Evolutionary conservation across 2,113 vertebrate genomes (phyloP).

Genomic region (Desmodus rotundus): DNA sequence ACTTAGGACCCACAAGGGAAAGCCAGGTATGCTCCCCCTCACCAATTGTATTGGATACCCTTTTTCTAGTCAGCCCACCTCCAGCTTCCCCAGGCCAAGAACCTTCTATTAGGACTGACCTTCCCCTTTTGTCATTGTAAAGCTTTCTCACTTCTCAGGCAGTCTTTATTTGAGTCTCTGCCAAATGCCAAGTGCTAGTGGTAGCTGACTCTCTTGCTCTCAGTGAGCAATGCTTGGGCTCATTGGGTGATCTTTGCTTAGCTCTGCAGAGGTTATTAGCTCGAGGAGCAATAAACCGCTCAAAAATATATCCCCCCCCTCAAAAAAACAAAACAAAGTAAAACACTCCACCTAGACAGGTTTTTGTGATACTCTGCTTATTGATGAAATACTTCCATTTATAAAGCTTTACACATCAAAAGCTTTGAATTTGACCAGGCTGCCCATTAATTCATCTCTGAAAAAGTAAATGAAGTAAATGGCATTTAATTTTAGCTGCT

Average conservation of each 20-base stretch:
- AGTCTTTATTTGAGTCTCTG: background rate
- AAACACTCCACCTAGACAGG: slow-evolving; percentile 37
- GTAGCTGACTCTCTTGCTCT: background rate
- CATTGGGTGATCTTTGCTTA: background rate
- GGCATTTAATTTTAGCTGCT: slow-evolving; percentile 44
- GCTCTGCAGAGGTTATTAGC: background rate
- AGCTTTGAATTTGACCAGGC: slow-evolving; percentile 37
- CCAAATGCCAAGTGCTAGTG: background rate
- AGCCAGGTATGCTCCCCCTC: background rate
- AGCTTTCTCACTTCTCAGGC: background rate
- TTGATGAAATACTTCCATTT: slow-evolving; percentile 43
- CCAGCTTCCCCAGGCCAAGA: background rate
- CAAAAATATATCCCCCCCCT: background rate
- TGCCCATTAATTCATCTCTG: slow-evolving; percentile 40
- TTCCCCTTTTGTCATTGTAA: background rate
- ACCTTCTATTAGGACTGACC: background rate
- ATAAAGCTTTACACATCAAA: slow-evolving; percentile 41
- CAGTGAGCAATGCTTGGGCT: background rate
- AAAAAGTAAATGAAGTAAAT: slow-evolving; percentile 36
- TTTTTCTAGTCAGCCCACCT: background rate
- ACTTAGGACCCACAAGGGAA: background rate
- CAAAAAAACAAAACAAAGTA: background rate
- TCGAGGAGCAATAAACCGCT: background rate
- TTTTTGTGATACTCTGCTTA: slow-evolving; percentile 63
- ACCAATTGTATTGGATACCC: background rate